These are phyloP conservation scores for Dinoponera quadriceps DNA, from an alignment of 1,140 invertebrate species.

Conservation along the genomic window DNA sequence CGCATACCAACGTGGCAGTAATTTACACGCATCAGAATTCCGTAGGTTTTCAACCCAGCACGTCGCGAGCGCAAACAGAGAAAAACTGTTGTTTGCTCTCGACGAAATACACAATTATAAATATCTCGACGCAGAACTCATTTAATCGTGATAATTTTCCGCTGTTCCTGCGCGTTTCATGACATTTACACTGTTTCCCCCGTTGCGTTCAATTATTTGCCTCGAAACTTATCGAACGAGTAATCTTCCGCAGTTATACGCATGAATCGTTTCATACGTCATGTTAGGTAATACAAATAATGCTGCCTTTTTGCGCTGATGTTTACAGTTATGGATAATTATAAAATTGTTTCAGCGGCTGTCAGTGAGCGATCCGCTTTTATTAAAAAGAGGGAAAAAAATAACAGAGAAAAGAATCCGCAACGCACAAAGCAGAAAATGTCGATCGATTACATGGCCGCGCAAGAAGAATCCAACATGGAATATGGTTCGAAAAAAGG, in stretches of 20 bases:
- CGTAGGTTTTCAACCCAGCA: slow-evolving; percentile 23
- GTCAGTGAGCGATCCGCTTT: too few species aligned
- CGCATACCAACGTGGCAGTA: slow-evolving; percentile 14
- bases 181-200: slow-evolving; percentile 11
- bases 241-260: slow-evolving; percentile 11
- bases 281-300: neutral
- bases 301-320: neutral
- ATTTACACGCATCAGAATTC: slow-evolving; percentile 43
- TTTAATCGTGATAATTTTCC: slow-evolving; percentile 23
- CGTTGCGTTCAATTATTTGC: slow-evolving; percentile 20
- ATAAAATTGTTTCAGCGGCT: too few species aligned
- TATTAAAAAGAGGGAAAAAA: too few species aligned
- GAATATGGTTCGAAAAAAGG: too few species aligned
- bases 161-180: slow-evolving; percentile 1
- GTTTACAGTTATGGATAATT: neutral
- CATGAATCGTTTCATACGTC: neutral
- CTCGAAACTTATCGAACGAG: slow-evolving; percentile 8
- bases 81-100: slow-evolving; percentile 20
- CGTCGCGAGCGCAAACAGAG: slow-evolving; percentile 24
- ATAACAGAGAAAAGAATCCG: too few species aligned
- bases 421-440: too few species aligned
- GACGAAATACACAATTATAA: slow-evolving; percentile 44
- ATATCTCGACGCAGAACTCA: slow-evolving; percentile 30
- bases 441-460: too few species aligned
- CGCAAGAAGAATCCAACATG: too few species aligned